A percentile compares a stretch with the other conserved stretches of the same genome.
Conservation (phyloP, 2,113 vertebrate species). For the Nothobranchius kuhntae region DNA sequence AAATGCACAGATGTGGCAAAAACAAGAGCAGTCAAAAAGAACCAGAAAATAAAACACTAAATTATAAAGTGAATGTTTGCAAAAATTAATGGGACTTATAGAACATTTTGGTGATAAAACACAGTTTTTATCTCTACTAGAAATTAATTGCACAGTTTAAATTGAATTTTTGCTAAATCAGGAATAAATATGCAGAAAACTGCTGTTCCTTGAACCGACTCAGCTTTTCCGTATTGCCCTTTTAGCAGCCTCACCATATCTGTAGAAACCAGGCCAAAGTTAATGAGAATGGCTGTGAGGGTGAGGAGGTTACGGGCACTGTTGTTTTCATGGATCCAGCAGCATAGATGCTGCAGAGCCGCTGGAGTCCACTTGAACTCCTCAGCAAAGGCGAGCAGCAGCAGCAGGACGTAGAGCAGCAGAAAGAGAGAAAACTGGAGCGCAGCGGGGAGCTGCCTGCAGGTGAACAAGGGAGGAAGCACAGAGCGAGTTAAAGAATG, state of each 20-base stretch:
- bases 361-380: conserved; percentile 90
- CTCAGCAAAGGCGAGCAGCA: conserved; percentile 89
- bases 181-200: no score
- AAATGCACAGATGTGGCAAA: no score
- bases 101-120: no score
- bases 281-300: conserved; percentile 88
- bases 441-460: conserved; percentile 84
- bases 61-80: no score
- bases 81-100: no score
- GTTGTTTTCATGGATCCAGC: conserved; percentile 96
- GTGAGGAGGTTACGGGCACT: conserved; percentile 91
- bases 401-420: conserved; percentile 86
- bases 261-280: conserved; percentile 88
- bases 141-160: no score
- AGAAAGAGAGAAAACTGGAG: conserved; percentile 90
- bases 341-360: conserved; percentile 88
- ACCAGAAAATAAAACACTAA: no score
- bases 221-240: no score
- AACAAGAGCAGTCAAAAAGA: no score
- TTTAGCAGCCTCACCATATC: conserved; percentile 86
- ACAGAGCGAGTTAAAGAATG: not conserved
- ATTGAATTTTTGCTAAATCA: no score
- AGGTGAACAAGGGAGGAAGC: not conserved
- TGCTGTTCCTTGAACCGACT: not conserved
- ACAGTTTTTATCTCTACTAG: no score